Conservation (phyloP, 2,113 vertebrate genomes). For the Channa argus region DNA sequence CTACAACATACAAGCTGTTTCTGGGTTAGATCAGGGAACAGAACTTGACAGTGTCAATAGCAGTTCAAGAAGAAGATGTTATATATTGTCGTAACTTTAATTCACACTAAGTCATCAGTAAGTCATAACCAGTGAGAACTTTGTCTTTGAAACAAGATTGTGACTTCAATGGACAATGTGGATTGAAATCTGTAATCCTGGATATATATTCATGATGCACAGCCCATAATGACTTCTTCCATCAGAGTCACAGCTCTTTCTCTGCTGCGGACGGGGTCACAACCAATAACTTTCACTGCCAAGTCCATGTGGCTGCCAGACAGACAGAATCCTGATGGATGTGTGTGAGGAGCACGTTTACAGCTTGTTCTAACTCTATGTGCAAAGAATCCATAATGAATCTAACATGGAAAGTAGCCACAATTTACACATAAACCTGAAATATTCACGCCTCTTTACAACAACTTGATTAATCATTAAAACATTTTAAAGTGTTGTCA, state of each 20-base stretch:
- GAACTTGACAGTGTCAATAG: slow-evolving; percentile 14
- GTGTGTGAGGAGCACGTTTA: neutral
- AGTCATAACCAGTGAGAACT: neutral
- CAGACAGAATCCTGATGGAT: neutral
- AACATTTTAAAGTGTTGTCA: neutral
- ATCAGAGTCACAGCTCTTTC: neutral
- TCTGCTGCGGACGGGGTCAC: neutral
- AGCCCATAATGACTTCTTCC: neutral
- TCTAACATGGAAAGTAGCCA: neutral
- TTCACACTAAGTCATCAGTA: neutral
- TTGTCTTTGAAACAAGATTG: neutral
- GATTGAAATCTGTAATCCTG: too few species aligned
- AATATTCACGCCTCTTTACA: too few species aligned
- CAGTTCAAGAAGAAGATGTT: slow-evolving; percentile 21
- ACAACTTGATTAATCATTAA: neutral
- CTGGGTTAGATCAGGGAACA: neutral
- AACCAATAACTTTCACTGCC: slow-evolving; percentile 1
- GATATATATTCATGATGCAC: neutral
- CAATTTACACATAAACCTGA: too few species aligned
- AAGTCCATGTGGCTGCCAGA: neutral
- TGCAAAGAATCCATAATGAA: neutral
- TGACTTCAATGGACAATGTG: neutral
- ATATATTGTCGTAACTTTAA: neutral
- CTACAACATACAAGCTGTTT: neutral
- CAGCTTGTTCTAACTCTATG: neutral